A percentile compares a stretch with the other conserved stretches of the same genome.
Conservation (phyloP, 2,888 invertebrate genomes). For the Oscheius myriophilus region DNA sequence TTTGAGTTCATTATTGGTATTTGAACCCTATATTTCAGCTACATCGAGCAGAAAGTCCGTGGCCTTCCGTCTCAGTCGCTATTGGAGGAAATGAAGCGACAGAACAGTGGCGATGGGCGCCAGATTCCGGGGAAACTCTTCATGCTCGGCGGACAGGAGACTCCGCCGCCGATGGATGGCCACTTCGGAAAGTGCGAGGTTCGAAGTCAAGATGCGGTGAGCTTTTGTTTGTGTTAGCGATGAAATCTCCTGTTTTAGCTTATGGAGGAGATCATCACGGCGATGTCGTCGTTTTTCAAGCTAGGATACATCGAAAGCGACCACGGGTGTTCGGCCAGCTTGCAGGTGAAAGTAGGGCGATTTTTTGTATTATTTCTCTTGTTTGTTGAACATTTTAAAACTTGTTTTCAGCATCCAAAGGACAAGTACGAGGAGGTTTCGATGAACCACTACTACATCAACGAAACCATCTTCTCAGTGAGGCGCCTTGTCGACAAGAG, state of each 20-base stretch:
- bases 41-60: slow-evolving; percentile 8
- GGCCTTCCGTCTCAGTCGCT: slow-evolving; percentile 4
- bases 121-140: slow-evolving; percentile 34
- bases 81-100: slow-evolving; percentile 22
- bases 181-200: neutral
- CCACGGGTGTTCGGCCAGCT: neutral
- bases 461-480: slow-evolving; percentile 33
- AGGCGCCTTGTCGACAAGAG: slow-evolving; percentile 31
- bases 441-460: slow-evolving; percentile 33
- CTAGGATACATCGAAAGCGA: slow-evolving; percentile 20
- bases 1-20: too few species aligned
- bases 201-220: slow-evolving; percentile 1
- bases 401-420: slow-evolving; percentile 7
- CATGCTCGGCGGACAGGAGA: slow-evolving; percentile 35
- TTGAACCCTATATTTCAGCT: too few species aligned
- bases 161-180: slow-evolving; percentile 37
- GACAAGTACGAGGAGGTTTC: slow-evolving; percentile 23
- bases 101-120: slow-evolving; percentile 44
- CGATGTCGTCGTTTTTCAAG: slow-evolving; percentile 25
- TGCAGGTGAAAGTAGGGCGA: too few species aligned
- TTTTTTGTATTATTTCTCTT: too few species aligned
- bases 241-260: slow-evolving; percentile 8
- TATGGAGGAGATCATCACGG: slow-evolving; percentile 16
- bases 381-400: too few species aligned
- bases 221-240: neutral